Percentiles rank a stretch among this genome's conserved stretches.
Evolutionary conservation across 2,888 invertebrate genomes (phyloP).

Genomic region (Nephrotoma guestfalica): DNA sequence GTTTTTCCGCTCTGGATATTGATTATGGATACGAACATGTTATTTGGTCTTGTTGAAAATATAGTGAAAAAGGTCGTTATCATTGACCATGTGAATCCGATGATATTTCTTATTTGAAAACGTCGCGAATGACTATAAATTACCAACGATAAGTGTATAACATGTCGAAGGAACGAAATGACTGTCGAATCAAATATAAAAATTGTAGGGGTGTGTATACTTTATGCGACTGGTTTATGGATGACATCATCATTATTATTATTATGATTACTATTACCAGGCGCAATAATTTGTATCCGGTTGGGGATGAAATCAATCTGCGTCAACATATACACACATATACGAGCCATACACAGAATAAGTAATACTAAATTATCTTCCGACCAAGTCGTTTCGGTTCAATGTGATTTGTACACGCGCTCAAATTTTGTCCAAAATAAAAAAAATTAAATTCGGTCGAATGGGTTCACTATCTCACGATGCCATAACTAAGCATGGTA

Average conservation of each 20-base stretch:
- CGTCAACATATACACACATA: neutral
- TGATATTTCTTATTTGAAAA: neutral
- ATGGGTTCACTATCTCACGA: neutral
- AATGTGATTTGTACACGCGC: neutral
- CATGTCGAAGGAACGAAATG: neutral
- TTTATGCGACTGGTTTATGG: neutral
- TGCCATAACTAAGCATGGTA: neutral
- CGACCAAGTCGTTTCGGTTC: neutral
- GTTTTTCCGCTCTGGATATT: neutral
- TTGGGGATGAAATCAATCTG: neutral
- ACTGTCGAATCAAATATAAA: neutral
- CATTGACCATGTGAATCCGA: neutral
- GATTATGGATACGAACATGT: neutral
- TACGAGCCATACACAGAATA: neutral
- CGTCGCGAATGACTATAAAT: neutral
- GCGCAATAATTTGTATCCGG: neutral
- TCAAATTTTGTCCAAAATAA: neutral
- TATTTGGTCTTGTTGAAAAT: neutral
- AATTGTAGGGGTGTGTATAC: neutral
- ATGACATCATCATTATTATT: neutral
- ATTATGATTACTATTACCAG: neutral
- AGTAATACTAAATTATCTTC: neutral
- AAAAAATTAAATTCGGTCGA: neutral
- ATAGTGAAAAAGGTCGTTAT: neutral
- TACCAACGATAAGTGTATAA: neutral